A percentile compares a stretch with the other conserved stretches of the same genome.
Evolutionary conservation across 64 coral and sea anemone species (phyloP).

Genomic region (Pocillopora damicornis): DNA sequence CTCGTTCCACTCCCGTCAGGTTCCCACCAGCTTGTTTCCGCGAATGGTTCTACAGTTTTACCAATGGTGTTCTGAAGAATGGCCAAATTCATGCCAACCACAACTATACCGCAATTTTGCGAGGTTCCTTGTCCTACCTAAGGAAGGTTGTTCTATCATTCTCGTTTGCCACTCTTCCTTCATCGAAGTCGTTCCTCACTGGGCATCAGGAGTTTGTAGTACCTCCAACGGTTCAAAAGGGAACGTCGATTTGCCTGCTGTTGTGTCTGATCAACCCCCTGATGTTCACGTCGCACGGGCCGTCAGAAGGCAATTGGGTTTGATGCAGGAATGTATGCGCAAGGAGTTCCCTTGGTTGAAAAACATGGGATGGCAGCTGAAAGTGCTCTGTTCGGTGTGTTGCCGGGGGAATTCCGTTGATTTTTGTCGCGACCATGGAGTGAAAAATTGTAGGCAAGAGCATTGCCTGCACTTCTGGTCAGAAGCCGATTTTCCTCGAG

Average conservation of each 20-base stretch:
- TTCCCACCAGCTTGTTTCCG: constrained; percentile 32
- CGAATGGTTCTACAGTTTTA: constrained; percentile 28
- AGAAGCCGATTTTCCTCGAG: constrained; percentile 9
- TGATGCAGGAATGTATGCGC: constrained; percentile 13
- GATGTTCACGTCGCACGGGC: not conserved
- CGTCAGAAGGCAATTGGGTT: not conserved
- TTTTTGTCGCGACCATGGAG: not conserved
- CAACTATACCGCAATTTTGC: not conserved
- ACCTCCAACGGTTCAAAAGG: not conserved
- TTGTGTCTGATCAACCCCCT: not conserved
- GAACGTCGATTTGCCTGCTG: too few relatives aligned
- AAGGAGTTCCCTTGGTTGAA: constrained; percentile 29
- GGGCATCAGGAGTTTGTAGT: not conserved
- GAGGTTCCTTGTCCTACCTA: not conserved
- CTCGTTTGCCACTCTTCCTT: not conserved
- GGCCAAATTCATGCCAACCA: not conserved
- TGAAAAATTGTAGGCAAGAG: not conserved
- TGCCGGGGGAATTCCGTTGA: not conserved
- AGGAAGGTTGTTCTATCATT: not conserved
- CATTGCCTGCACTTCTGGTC: constrained; percentile 41
- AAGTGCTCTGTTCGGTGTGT: constrained; percentile 19
- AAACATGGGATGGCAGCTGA: not conserved
- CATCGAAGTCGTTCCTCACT: not conserved
- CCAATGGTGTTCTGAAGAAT: constrained; percentile 24
- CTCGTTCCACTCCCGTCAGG: not conserved